Evolutionary conservation across 2,888 invertebrate species (phyloP).

Genomic region (Dusona sp.): DNA sequence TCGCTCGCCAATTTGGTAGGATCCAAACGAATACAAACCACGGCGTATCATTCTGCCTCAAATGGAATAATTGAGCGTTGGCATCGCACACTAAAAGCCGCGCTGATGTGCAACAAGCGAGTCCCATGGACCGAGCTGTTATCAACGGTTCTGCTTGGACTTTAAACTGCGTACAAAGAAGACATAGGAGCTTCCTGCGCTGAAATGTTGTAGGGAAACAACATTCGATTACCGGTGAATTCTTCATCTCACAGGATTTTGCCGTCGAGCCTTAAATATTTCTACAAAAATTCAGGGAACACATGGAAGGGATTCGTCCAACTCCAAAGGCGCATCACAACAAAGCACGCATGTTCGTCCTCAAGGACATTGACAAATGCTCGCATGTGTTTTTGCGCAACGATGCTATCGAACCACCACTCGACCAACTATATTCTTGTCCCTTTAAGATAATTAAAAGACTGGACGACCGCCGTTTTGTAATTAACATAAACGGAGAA

Average conservation of each 20-base stretch:
- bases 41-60: conserved; percentile 52
- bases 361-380: conserved; percentile 28
- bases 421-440: conserved; percentile 50
- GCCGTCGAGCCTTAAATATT: conserved; percentile 20
- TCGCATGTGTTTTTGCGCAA: conserved; percentile 32
- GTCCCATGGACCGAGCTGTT: too few relatives aligned
- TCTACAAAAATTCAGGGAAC: conserved; percentile 29
- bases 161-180: neutral
- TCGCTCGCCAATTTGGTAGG: conserved; percentile 59
- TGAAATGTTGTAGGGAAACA: conserved; percentile 8
- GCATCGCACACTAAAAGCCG: conserved; percentile 20
- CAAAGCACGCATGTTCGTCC: conserved; percentile 21
- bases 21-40: conserved; percentile 59
- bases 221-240: neutral
- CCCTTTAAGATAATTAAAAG: conserved; percentile 45
- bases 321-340: conserved; percentile 39
- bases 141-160: too few relatives aligned
- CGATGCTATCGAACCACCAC: conserved; percentile 38
- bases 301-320: conserved; percentile 41
- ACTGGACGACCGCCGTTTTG: neutral
- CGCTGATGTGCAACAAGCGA: neutral
- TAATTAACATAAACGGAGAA: neutral
- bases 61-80: conserved; percentile 12
- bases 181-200: conserved; percentile 5
- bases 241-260: conserved; percentile 8